A percentile compares a stretch with the other conserved stretches of the same genome.
phyloP scores from a whole-genome alignment of 2,113 vertebrate species.

The Leptodactylus fuscus region DNA sequence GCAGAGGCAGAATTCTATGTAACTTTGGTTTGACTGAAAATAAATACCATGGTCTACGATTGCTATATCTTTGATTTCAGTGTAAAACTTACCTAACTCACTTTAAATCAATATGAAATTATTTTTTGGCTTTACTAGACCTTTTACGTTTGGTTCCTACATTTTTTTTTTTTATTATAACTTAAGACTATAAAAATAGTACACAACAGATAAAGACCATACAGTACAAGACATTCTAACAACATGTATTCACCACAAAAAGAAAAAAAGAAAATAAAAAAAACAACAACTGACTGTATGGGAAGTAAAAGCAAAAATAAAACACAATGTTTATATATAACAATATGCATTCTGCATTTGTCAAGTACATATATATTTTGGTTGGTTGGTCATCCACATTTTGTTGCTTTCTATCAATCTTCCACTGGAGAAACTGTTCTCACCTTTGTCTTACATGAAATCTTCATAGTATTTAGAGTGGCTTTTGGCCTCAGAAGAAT shows the following conservation, averaged over 20 bases:
- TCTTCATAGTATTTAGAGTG: conserved; percentile 82
- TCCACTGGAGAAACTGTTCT: conserved; percentile 81
- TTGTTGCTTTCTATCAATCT: conserved; percentile 90
- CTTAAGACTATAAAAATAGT: conserved; percentile 91
- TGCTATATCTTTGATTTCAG: conserved; percentile 97
- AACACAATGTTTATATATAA: conserved; percentile 80
- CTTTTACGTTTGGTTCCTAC: conserved; percentile 98
- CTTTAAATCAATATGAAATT: conserved; percentile 97
- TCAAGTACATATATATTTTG: conserved; percentile 94
- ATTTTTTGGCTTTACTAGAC: conserved; percentile 99
- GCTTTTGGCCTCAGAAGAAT: conserved; percentile 88
- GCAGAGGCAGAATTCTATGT: conserved; percentile 99
- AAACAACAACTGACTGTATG: conserved; percentile 77
- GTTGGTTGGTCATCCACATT: conserved; percentile 97
- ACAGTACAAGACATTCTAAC: conserved; percentile 92
- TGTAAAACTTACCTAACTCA: conserved; percentile 96
- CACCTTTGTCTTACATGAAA: conserved; percentile 83
- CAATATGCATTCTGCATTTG: conserved; percentile 95
- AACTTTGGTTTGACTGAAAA: conserved; percentile 99
- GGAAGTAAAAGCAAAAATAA: conserved; percentile 68
- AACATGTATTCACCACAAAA: conserved; percentile 91
- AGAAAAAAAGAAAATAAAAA: conserved; percentile 65
- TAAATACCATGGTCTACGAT: conserved; percentile 94
- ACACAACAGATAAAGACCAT: conserved; percentile 86
- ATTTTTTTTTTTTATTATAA: conserved; percentile 90